Evolutionary conservation across 2,113 vertebrate genomes (phyloP), one percentile per base, ranked within the genome.

Genomic region (Amia ocellicauda): DNA sequence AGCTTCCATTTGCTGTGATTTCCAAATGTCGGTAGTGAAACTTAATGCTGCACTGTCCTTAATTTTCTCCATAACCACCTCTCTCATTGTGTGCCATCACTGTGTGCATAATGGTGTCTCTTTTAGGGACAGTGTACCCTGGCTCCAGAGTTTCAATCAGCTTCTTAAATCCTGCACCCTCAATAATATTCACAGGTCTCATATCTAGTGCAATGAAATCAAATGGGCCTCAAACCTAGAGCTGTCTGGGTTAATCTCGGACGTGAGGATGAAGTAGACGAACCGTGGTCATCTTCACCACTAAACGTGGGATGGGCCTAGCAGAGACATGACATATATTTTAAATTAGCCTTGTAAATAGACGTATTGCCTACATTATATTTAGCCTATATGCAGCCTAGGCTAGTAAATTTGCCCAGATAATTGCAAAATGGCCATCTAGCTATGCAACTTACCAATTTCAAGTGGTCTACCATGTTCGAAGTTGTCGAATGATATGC

Each of bases 171-270:
- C 52, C 52, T 54, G 24, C 52, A 24, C 52, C 4, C 11, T 14
- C 28, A 13, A 54, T 16, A 13, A 54, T 54, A 26, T 54, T 53
- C 22, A 49, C 17, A n/a, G 45, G 3, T 49, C 45, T 49, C 45
- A 49, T 49, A 19, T 49, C 45, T n/a, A 49, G 45, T 17, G 40
- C 63, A 58, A 47, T 58, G 41, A 64, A 64, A 64, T 58, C 42
- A 9, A n/a, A 7, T 8, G 49, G 41, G 41, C 41, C 41, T 43
- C 41, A 43, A 43, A 43, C 41, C 41, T 43, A 43, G 41, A 43
- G 41, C 16, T 43, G 8, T 43, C 41, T 43, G 41, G 41, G 41
- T 42, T 42, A 42, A 42, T 42, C 41, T 42, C 9, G 41, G 41
- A 42, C 9, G 41, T 42, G 41, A 42, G 41, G 41, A 43, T 43